phyloP scores from a whole-genome alignment of 1,140 invertebrate species.

The Leptinotarsa lineolata region DNA sequence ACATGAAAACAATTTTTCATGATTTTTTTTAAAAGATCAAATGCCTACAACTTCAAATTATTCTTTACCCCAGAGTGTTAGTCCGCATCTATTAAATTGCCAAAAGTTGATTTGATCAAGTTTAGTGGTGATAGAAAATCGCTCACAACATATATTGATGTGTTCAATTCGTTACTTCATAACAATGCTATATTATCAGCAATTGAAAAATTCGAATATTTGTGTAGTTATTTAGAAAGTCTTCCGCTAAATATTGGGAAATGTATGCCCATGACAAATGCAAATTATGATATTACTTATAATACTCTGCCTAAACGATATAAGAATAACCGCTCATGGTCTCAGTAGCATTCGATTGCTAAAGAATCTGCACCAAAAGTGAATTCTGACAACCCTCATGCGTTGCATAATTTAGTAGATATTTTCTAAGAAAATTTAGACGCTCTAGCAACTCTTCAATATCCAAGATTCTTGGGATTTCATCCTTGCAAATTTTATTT shows the following conservation, averaged over 20 bases:
- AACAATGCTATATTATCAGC: background rate
- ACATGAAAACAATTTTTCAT: background rate
- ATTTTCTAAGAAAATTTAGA: background rate
- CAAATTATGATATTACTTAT: background rate
- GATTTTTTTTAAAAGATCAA: background rate
- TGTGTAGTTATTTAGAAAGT: background rate
- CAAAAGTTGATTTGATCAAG: background rate
- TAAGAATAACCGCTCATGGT: background rate
- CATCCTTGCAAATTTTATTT: background rate
- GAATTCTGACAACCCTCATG: background rate
- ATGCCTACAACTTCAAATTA: background rate
- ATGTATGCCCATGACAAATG: background rate
- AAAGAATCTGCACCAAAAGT: background rate
- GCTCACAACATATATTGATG: background rate
- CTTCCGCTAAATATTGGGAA: background rate
- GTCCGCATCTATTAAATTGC: background rate
- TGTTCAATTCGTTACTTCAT: background rate
- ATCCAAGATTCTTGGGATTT: background rate
- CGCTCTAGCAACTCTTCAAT: background rate
- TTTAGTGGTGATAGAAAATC: background rate
- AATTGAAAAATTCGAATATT: background rate
- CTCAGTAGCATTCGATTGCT: background rate
- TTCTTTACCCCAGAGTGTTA: background rate
- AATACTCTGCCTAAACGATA: background rate
- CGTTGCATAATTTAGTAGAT: background rate